A percentile compares a stretch with the other conserved stretches of the same genome.
Conservation (phyloP, 2,888 invertebrate genomes). For the Zhuqinia jingwanae region DNA sequence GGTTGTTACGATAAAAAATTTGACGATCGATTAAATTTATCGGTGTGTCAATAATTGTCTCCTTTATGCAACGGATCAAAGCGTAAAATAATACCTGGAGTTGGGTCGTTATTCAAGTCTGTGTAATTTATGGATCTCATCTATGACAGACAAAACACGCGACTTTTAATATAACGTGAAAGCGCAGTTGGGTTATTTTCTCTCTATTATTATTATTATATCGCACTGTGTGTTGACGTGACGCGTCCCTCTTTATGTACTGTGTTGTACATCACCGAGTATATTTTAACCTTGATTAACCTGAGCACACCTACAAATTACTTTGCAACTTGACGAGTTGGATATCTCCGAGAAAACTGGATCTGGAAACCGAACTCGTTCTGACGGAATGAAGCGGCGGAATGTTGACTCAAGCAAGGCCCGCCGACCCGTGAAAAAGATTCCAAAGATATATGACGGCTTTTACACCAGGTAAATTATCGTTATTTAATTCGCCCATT, state of each 20-base stretch:
- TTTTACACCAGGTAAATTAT: slow-evolving; percentile 78
- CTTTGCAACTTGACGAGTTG: slow-evolving; percentile 4
- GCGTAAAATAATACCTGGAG: too few species aligned
- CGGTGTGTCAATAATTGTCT: too few species aligned
- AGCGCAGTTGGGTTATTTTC: not conserved
- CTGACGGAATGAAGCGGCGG: slow-evolving; percentile 79
- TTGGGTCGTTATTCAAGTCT: too few species aligned
- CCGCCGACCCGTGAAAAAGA: slow-evolving; percentile 79
- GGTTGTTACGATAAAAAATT: too few species aligned
- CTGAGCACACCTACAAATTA: not conserved
- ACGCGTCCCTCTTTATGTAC: not conserved
- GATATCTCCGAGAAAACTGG: slow-evolving; percentile 66
- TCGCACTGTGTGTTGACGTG: not conserved
- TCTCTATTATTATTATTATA: not conserved
- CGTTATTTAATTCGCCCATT: not conserved
- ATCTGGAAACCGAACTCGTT: slow-evolving; percentile 65
- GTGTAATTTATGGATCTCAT: slow-evolving; percentile 13
- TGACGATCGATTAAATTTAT: too few species aligned
- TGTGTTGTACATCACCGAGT: not conserved
- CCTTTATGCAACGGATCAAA: too few species aligned
- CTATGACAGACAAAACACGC: not conserved
- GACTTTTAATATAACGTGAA: not conserved
- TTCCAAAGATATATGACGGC: slow-evolving; percentile 79
- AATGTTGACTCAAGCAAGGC: slow-evolving; percentile 79
- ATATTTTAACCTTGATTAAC: not conserved